Evolutionary conservation across 2,797 vertebrate genomes (phyloP).

Genomic region (Ceryle rudis): DNA sequence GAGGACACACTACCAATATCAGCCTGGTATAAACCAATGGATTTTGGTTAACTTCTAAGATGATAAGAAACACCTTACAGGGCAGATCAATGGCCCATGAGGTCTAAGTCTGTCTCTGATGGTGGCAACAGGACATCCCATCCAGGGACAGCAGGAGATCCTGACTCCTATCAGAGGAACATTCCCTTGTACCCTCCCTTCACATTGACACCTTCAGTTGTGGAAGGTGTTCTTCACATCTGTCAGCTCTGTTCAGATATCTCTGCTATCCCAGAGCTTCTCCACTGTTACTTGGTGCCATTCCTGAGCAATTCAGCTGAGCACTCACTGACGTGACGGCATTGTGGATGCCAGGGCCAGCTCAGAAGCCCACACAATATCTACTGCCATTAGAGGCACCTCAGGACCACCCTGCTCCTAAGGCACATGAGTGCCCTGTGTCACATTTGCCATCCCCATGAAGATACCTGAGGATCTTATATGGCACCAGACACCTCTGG

Average conservation of each 20-base stretch:
- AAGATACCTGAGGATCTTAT: background rate
- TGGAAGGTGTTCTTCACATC: background rate
- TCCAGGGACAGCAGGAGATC: background rate
- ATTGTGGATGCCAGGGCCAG: rapidly evolving
- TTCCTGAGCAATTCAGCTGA: background rate
- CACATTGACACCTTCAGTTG: background rate
- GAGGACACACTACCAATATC: background rate
- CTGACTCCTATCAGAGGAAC: background rate
- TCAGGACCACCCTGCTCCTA: background rate
- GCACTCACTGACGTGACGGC: background rate
- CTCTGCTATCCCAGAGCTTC: background rate
- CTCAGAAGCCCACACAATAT: background rate
- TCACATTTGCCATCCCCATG: background rate
- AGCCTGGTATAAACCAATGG: background rate
- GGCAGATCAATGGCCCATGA: background rate
- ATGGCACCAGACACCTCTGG: background rate
- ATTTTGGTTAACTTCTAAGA: background rate
- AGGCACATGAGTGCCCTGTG: background rate
- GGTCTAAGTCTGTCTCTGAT: background rate
- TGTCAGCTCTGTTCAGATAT: background rate
- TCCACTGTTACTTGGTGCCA: background rate
- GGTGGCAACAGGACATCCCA: background rate
- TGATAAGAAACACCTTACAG: background rate
- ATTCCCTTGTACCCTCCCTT: background rate
- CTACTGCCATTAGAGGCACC: background rate